These are phyloP conservation scores for Gobio gobio DNA, from an alignment of 2,113 vertebrate species.

Conservation along the genomic window DNA sequence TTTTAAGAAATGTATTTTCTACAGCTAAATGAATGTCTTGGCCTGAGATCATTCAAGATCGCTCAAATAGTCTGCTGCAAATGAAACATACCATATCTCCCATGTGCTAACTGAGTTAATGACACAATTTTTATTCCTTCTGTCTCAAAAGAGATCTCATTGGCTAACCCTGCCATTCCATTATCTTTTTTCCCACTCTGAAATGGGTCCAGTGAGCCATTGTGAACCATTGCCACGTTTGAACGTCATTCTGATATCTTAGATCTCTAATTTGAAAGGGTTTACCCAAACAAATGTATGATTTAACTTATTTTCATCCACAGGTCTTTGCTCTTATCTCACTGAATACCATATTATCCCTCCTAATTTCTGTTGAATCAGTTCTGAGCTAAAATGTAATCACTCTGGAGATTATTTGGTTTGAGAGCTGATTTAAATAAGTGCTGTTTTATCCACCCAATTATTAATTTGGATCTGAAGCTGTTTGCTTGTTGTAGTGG, in stretches of 20 bases:
- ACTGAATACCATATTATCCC: constrained; percentile 5
- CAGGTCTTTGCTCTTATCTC: neutral
- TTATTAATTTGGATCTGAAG: constrained; percentile 20
- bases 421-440: constrained; percentile 1
- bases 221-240: neutral
- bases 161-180: neutral
- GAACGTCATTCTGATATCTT: neutral
- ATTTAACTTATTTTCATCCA: neutral
- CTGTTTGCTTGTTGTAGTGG: constrained; percentile 17
- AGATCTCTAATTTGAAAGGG: neutral
- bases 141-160: neutral
- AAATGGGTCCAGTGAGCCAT: constrained; percentile 9
- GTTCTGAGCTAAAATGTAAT: constrained; percentile 11
- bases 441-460: constrained; percentile 19
- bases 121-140: neutral
- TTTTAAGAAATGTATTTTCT: neutral
- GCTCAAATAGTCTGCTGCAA: neutral
- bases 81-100: neutral
- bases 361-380: constrained; percentile 25
- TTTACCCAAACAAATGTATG: neutral
- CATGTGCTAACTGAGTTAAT: neutral
- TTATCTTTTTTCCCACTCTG: neutral
- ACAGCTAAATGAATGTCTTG: neutral
- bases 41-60: neutral
- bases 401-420: constrained; percentile 6